A percentile compares a stretch with the other conserved stretches of the same genome.
Conservation (phyloP, 2,113 vertebrate genomes). For the Gracilinanus agilis region DNA sequence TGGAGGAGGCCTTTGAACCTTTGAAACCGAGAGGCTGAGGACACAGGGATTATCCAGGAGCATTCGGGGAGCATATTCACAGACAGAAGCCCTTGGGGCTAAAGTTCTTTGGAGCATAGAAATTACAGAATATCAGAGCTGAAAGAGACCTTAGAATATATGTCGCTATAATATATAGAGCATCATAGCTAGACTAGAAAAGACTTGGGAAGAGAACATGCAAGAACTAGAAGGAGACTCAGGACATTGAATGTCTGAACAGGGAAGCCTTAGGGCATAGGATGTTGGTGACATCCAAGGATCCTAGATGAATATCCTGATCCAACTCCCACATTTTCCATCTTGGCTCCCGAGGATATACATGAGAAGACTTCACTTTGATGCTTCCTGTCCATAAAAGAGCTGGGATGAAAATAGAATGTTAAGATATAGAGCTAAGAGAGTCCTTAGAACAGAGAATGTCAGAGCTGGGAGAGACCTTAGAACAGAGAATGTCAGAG, state of each 20-base stretch:
- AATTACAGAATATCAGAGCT: background rate
- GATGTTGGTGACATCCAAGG: background rate
- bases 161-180: background rate
- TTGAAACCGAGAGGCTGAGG: background rate
- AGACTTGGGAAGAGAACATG: background rate
- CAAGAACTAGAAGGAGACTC: background rate
- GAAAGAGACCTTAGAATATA: background rate
- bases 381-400: background rate
- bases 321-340: background rate
- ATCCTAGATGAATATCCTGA: background rate
- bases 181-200: background rate
- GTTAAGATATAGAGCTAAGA: background rate
- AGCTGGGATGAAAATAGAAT: too few relatives aligned
- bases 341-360: background rate
- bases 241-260: too few relatives aligned
- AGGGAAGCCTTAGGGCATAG: background rate
- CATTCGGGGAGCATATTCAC: background rate
- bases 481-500: background rate
- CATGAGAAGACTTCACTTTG: background rate
- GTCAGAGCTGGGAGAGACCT: background rate
- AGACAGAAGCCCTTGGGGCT: background rate
- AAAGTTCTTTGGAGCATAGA: background rate
- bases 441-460: too few relatives aligned
- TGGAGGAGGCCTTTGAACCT: background rate
- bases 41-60: background rate